These are phyloP conservation scores for Gonatopus flavifemur DNA, from an alignment of 1,140 invertebrate species.

Conservation along the genomic window DNA sequence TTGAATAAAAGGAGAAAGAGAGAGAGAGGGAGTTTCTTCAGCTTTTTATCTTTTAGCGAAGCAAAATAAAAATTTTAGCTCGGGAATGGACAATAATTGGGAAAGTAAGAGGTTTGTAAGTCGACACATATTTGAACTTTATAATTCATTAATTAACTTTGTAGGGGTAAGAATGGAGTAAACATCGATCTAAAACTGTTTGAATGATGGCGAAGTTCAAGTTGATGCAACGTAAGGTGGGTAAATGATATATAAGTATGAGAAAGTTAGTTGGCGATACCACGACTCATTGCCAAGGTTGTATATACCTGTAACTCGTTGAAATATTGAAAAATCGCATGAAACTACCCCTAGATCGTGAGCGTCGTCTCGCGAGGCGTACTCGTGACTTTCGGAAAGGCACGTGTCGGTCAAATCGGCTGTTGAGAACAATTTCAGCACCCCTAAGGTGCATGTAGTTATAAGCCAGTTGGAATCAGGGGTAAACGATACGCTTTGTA, in stretches of 20 bases:
- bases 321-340: conserved; percentile 63
- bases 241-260: neutral
- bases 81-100: too few relatives aligned
- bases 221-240: neutral
- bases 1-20: too few relatives aligned
- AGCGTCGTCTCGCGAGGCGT: conserved; percentile 63
- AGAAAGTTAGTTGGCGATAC: neutral
- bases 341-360: conserved; percentile 75
- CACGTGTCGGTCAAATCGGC: conserved; percentile 49
- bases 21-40: too few relatives aligned
- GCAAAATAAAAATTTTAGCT: too few relatives aligned
- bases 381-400: conserved; percentile 48
- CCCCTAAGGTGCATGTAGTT: conserved; percentile 68
- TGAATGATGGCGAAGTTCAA: too few relatives aligned
- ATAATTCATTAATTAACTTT: too few relatives aligned
- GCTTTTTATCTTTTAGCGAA: too few relatives aligned
- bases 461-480: conserved; percentile 69
- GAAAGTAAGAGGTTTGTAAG: too few relatives aligned
- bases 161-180: too few relatives aligned
- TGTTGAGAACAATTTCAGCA: conserved; percentile 68
- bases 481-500: conserved; percentile 65
- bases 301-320: conserved; percentile 38
- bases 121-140: too few relatives aligned
- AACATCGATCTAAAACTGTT: too few relatives aligned
- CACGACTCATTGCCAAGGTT: too few relatives aligned